A percentile compares a stretch with the other conserved stretches of the same genome.
These are phyloP conservation scores for Umimayanthus chanpuru DNA, from an alignment of 92 coral and sea anemone species.

Conservation along the genomic window DNA sequence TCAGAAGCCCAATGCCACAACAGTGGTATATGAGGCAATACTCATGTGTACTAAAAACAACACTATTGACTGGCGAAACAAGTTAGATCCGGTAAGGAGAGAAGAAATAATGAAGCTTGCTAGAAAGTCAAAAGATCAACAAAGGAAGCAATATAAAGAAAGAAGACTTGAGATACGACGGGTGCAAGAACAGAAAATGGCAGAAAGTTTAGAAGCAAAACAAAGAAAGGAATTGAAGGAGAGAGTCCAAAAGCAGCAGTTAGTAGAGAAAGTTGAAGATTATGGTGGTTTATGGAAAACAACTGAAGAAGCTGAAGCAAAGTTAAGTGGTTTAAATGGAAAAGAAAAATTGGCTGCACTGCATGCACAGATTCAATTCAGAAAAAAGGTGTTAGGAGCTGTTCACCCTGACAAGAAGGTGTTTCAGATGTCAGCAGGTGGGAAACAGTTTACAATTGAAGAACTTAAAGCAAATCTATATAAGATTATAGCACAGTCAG, in stretches of 20 bases:
- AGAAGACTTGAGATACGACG: conserved; percentile 6
- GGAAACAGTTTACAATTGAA: conserved; percentile 5
- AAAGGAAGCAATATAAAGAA: conserved; percentile 8
- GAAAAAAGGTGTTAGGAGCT: conserved; percentile 48
- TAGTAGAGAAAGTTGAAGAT: conserved; percentile 10
- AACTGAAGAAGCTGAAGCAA: neutral
- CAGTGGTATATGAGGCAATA: conserved; percentile 19
- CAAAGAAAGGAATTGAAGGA: too few species aligned
- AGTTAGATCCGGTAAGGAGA: neutral
- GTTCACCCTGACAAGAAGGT: conserved; percentile 44
- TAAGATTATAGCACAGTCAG: conserved; percentile 34
- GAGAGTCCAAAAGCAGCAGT: conserved; percentile 34
- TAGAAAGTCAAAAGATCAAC: neutral
- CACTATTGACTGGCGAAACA: conserved; percentile 4
- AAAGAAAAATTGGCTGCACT: conserved; percentile 23
- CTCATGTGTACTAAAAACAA: neutral
- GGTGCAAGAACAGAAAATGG: conserved; percentile 26
- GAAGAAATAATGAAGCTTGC: conserved; percentile 16
- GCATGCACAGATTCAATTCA: conserved; percentile 42
- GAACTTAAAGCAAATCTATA: conserved; percentile 1
- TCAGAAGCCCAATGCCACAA: neutral
- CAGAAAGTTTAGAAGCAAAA: conserved; percentile 6
- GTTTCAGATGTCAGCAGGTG: conserved; percentile 41
- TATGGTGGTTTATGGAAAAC: conserved; percentile 27
- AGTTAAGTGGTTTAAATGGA: neutral